Conservation (phyloP, 2,797 vertebrate genomes). For the Knipowitschia caucasica region DNA sequence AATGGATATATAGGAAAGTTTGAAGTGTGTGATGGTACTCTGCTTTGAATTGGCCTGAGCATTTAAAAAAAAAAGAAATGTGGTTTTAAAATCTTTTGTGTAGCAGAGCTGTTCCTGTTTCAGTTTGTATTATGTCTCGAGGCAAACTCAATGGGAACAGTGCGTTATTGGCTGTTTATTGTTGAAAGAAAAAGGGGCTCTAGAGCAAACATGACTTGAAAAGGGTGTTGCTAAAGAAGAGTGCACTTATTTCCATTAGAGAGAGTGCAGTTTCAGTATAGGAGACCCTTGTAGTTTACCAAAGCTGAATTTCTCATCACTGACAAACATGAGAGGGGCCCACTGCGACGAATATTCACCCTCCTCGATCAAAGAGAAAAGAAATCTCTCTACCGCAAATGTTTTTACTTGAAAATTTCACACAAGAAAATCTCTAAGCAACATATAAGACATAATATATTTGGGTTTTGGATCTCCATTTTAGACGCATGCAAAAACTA, state of each 20-base stretch:
- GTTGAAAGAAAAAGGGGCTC: conserved; percentile 58
- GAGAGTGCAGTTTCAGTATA: conserved; percentile 70
- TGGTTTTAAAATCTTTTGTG: conserved; percentile 34
- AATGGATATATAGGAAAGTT: conserved; percentile 64
- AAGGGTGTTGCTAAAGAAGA: conserved; percentile 80
- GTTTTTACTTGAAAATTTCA: conserved; percentile 65
- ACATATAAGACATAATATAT: conserved; percentile 76
- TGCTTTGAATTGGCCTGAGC: conserved; percentile 72
- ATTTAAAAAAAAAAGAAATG: conserved; percentile 30
- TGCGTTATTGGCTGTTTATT: conserved; percentile 46
- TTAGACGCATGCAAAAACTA: conserved; percentile 91
- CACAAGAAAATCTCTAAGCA: conserved; percentile 63
- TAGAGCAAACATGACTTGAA: conserved; percentile 60
- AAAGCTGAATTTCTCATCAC: conserved; percentile 86
- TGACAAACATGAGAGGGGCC: conserved; percentile 48
- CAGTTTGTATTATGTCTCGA: conserved; percentile 37
- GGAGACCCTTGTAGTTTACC: conserved; percentile 85
- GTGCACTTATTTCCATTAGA: conserved; percentile 87
- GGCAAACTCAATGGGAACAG: conserved; percentile 44
- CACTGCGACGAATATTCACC: conserved; percentile 60
- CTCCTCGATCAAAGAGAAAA: conserved; percentile 71
- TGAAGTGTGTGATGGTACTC: conserved; percentile 72
- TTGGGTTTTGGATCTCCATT: conserved; percentile 95
- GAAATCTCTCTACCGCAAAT: conserved; percentile 57
- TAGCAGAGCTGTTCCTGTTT: conserved; percentile 55